Percentiles rank a stretch among this genome's conserved stretches.
Evolutionary conservation across 2,888 invertebrate species (phyloP).

Genomic region (Megaustenia siamemsis): DNA sequence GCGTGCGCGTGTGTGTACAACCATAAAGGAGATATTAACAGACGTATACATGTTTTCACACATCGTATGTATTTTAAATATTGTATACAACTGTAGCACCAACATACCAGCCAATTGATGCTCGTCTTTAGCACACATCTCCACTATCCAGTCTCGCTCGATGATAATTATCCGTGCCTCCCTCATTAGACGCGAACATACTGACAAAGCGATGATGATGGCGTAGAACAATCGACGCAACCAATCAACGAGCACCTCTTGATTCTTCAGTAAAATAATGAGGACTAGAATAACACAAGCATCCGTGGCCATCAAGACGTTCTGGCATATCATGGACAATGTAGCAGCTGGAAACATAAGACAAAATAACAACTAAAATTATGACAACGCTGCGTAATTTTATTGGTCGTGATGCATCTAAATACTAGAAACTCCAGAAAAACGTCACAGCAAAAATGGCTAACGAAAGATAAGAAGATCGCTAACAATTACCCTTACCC

Average conservation of each 20-base stretch:
- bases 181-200: conserved; percentile 79
- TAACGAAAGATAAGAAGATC: too few relatives aligned
- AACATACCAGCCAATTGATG: conserved; percentile 77
- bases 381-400: too few relatives aligned
- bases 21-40: too few relatives aligned
- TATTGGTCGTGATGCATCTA: too few relatives aligned
- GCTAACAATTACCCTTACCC: too few relatives aligned
- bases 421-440: too few relatives aligned
- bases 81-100: too few relatives aligned
- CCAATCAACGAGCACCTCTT: conserved; percentile 57
- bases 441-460: too few relatives aligned
- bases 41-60: too few relatives aligned
- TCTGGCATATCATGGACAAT: conserved; percentile 80
- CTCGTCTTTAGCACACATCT: conserved; percentile 79
- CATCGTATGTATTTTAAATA: too few relatives aligned
- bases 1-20: too few relatives aligned
- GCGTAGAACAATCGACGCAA: conserved; percentile 63
- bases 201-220: conserved; percentile 78
- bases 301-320: conserved; percentile 79
- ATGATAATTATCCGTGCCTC: conserved; percentile 76
- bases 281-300: conserved; percentile 77
- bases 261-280: conserved; percentile 60
- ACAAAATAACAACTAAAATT: too few relatives aligned
- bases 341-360: conserved; percentile 79
- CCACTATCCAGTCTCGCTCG: conserved; percentile 82